Conservation (phyloP, 2,113 vertebrate species). For the Anoura caudifer region DNA sequence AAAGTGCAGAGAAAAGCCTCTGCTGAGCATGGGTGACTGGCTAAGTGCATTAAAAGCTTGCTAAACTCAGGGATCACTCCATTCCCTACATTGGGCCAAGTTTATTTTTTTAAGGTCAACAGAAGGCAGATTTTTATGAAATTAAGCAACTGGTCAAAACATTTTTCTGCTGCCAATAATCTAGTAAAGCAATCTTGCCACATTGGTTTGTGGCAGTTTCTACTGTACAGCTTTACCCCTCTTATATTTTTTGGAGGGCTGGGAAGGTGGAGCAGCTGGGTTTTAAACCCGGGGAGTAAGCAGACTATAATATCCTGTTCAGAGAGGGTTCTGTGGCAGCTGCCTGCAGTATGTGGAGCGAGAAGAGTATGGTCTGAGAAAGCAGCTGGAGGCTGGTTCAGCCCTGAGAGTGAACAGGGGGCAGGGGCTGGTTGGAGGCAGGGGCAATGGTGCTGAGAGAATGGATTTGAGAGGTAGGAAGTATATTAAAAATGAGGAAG, state of each 20-base stretch:
- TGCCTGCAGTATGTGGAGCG: neutral
- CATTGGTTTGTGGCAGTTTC: neutral
- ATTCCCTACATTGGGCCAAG: neutral
- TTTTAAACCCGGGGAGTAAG: neutral
- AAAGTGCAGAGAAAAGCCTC: neutral
- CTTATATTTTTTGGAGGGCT: neutral
- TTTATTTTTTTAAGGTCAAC: neutral
- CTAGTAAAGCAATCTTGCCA: neutral
- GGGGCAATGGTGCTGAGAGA: neutral
- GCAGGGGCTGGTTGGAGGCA: neutral
- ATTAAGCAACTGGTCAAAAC: neutral
- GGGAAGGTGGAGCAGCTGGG: neutral
- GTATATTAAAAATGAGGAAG: neutral
- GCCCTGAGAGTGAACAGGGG: accelerated
- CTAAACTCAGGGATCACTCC: neutral
- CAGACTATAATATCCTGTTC: neutral
- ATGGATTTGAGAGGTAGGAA: neutral
- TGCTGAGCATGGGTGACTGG: neutral
- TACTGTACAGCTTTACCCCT: neutral
- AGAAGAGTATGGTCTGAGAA: neutral
- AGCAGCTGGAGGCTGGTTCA: neutral
- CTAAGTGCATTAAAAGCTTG: neutral
- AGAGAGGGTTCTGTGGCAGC: neutral
- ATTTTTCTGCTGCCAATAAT: neutral
- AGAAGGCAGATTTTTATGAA: neutral